Conservation (phyloP, 2,888 invertebrate species). For the Deilephila elpenor region DNA sequence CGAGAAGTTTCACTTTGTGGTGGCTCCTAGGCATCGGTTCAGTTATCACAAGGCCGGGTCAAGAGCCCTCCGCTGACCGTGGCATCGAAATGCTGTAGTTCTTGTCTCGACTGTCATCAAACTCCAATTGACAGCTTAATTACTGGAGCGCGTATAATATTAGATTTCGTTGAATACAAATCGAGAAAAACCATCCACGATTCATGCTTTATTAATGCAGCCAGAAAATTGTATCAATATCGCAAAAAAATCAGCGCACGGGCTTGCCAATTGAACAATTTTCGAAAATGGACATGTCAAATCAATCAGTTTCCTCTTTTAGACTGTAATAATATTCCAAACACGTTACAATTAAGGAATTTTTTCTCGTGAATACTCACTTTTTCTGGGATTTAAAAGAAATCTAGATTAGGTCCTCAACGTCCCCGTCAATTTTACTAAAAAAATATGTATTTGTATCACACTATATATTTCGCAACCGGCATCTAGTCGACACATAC, state of each 20-base stretch:
- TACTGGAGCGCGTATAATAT: constrained; percentile 28
- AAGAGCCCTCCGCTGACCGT: constrained; percentile 64
- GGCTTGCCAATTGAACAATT: constrained; percentile 14
- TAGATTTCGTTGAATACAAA: constrained; percentile 24
- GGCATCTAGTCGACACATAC: constrained; percentile 53
- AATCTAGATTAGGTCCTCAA: constrained; percentile 27
- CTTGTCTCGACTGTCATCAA: constrained; percentile 58
- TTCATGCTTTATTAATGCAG: not conserved
- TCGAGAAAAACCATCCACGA: not conserved
- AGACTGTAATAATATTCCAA: not conserved
- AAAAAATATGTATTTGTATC: constrained; percentile 30
- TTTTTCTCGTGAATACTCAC: constrained; percentile 1
- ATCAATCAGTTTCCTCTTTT: constrained; percentile 5
- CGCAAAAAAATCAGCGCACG: constrained; percentile 7
- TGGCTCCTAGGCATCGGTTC: constrained; percentile 52
- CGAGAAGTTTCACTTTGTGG: constrained; percentile 24
- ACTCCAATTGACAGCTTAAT: constrained; percentile 51
- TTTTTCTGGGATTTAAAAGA: constrained; percentile 7
- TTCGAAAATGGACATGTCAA: not conserved
- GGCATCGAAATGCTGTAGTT: constrained; percentile 58
- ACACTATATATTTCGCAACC: constrained; percentile 56
- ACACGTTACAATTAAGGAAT: not conserved
- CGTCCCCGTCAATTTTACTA: constrained; percentile 26
- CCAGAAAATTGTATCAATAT: not conserved
- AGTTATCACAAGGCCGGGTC: constrained; percentile 60